Evolutionary conservation across 1,140 invertebrate species (phyloP), one percentile per base, ranked within the genome.

Genomic region (Andricus grossulariae): DNA sequence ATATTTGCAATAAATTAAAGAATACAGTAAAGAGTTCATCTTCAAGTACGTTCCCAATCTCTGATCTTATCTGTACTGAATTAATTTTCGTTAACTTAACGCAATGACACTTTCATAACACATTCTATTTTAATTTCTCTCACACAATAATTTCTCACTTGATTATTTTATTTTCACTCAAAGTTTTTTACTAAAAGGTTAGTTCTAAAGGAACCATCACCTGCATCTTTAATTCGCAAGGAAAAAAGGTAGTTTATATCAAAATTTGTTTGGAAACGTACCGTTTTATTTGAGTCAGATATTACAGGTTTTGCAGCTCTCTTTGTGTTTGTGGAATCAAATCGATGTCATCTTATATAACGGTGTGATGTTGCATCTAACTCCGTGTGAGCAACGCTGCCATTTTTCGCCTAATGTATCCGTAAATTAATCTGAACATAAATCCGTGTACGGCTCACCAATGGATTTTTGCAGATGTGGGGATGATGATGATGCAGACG

Each of bases 401-500:
- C 60, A 8, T 39, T 39, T 60, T 66, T 39, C 13, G 60, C 60
- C 60, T 66, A 66, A 66, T 66, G 7, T 66, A 39, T 39, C 32
- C n/a, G 60, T 32, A 39, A 66, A 66, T 66, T 66, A 66, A 66
- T 66, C 32, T n/a, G 32, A n/a, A n/a, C 6, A 13, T 32, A 77
- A 73, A 75, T 80, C 78, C 74, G 79, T 78, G 80, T 87, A 83
- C 84, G 84, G 86, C 78, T 86, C 82, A 89, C 82, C 81, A 85
- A 80, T 93, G 91, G 89, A 93, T 94, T 94, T 95, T 97, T 96
- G 87, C 96, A 97, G 96, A 97, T 97, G 96, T 97, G 91, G 96
- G 96, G 93, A 97, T 97, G 96, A 96, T 97, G 94, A 96, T 97
- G 96, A 96, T 97, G 96, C 96, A 97, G 95, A 94, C 95, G 89